These are phyloP conservation scores for Lasiurus cinereus DNA, from an alignment of 2,113 vertebrate genomes.

Conservation along the genomic window DNA sequence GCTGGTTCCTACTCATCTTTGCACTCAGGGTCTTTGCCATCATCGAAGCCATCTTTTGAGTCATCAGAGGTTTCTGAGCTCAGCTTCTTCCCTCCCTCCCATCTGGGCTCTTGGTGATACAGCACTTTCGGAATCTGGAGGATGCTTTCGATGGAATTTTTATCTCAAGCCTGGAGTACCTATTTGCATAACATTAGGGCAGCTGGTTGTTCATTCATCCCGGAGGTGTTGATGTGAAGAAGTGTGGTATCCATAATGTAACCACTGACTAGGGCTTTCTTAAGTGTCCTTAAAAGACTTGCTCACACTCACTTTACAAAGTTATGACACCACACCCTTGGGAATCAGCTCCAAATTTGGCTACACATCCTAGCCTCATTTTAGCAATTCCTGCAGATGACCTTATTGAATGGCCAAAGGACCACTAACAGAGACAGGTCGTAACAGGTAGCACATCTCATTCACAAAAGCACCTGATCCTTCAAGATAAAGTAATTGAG, in stretches of 20 bases:
- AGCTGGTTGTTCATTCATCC: slow-evolving; percentile 68
- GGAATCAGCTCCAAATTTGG: not conserved
- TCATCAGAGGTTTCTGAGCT: not conserved
- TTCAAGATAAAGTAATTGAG: not conserved
- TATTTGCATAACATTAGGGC: slow-evolving; percentile 77
- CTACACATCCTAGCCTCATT: not conserved
- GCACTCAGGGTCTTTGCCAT: not conserved
- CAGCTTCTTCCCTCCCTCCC: not conserved
- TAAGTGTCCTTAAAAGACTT: slow-evolving; percentile 65
- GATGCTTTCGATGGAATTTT: slow-evolving; percentile 65
- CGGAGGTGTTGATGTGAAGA: not conserved
- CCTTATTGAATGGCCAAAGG: not conserved
- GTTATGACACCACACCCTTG: not conserved
- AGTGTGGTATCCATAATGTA: not conserved
- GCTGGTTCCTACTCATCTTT: not conserved
- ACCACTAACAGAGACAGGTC: not conserved
- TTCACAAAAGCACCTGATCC: not conserved
- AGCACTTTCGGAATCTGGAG: slow-evolving; percentile 70
- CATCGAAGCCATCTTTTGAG: not conserved
- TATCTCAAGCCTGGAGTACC: slow-evolving; percentile 64
- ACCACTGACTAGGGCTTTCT: not conserved
- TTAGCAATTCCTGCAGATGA: not conserved
- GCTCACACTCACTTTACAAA: not conserved
- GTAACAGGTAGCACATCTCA: not conserved
- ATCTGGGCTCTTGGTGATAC: not conserved